Evolutionary conservation across 1,140 invertebrate species (phyloP), one percentile per base, ranked within the genome.

Genomic region (Heliconius nattereri): DNA sequence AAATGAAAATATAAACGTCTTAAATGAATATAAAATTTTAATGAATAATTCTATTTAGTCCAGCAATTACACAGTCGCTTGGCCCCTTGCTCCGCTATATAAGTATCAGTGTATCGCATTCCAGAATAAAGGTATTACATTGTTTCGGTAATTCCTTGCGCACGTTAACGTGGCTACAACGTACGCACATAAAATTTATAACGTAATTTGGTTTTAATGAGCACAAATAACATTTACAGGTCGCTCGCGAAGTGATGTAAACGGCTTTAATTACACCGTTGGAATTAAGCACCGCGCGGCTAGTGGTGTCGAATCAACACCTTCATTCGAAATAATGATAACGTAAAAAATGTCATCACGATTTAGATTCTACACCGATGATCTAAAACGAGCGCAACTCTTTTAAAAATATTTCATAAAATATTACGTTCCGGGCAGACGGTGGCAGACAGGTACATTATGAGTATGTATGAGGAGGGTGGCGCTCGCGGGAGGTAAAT

Each of bases 161-260:
- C 81, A 83, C 85, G 84, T 89, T 89, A 90, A 91, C 85, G 81
- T 86, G 83, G 85, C 87, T 87, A 87, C 86, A 86, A 83, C 78
- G 85, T 87, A 87, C 87, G 87, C 85, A 87, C 87, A 87, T 91
- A 91, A 92, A 92, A 89, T 92, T 91, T 90, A 92, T 89, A 89
- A 91, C 85, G 87, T 91, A 89, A 91, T 92, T 91, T 78, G 72
- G 83, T 87, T 92, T 91, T 94, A 91, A 92, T 89, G 90, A 89
- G 85, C 86, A 86, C 86, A 88, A 90, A 88, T 90, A 90, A 89
- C 89, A 89, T 93, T 92, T 89, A 89, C 91, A 92, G 87, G 86
- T 90, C 86, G 87, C 89, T 91, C 84, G 86, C 85, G 86, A 88
- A 87, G 86, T 87, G 89, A 89, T 87, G 88, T 92, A 91, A 92